These are phyloP conservation scores for Perizoma flavofasciatum DNA, from an alignment of 2,888 invertebrate species.

Conservation along the genomic window DNA sequence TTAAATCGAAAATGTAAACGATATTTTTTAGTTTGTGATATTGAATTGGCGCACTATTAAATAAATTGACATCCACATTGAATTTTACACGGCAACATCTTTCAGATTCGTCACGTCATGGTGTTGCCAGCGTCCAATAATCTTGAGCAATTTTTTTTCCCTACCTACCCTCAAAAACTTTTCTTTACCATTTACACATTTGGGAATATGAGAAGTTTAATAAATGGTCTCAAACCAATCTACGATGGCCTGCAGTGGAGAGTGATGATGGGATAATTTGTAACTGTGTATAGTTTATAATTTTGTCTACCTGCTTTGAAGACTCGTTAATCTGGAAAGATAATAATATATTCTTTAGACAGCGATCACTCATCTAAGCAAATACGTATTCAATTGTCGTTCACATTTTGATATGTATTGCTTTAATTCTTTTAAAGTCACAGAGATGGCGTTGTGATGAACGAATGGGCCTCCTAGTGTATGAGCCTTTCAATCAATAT, in stretches of 20 bases:
- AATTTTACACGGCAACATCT: slow-evolving; percentile 9
- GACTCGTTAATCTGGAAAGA: slow-evolving; percentile 20
- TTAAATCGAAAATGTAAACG: not conserved
- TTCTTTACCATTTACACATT: slow-evolving; percentile 6
- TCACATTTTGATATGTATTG: too few species aligned
- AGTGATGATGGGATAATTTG: slow-evolving; percentile 22
- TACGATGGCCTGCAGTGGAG: slow-evolving; percentile 17
- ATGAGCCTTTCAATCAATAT: too few species aligned
- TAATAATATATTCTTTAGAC: slow-evolving; percentile 2
- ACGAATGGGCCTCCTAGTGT: too few species aligned
- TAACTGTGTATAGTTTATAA: slow-evolving; percentile 15
- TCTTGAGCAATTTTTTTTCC: slow-evolving; percentile 45
- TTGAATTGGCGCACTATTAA: slow-evolving; percentile 11
- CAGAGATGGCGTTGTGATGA: too few species aligned
- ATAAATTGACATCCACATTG: slow-evolving; percentile 12
- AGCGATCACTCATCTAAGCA: too few species aligned
- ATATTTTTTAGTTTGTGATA: slow-evolving; percentile 2
- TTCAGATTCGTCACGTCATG: slow-evolving; percentile 29
- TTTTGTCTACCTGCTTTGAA: slow-evolving; percentile 17
- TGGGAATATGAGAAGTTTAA: slow-evolving; percentile 9
- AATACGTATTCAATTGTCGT: too few species aligned
- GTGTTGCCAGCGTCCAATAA: slow-evolving; percentile 39
- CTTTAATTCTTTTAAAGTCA: too few species aligned
- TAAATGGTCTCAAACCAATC: slow-evolving; percentile 19
- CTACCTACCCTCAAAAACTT: slow-evolving; percentile 34